Percentiles rank a stretch among this genome's conserved stretches.
These are phyloP conservation scores for Psilanteris sp. DNA, from an alignment of 1,140 invertebrate genomes.

Conservation along the genomic window DNA sequence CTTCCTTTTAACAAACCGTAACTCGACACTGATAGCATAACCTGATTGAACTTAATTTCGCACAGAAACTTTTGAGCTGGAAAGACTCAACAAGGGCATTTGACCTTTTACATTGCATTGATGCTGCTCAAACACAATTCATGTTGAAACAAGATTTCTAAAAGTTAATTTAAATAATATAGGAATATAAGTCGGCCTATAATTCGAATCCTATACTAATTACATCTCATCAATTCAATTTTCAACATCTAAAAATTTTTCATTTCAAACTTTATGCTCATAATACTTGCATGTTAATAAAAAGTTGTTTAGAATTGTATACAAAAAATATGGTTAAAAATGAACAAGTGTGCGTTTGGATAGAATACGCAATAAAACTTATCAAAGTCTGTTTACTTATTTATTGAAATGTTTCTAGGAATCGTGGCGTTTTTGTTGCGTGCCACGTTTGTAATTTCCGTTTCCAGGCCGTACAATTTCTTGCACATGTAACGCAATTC, in stretches of 20 bases:
- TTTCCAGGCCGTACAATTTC: conserved; percentile 29
- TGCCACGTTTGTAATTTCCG: conserved; percentile 41
- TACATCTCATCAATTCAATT: too few relatives aligned
- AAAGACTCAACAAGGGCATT: conserved; percentile 48
- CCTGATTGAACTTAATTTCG: conserved; percentile 43
- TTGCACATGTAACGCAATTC: conserved; percentile 30
- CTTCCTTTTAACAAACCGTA: conserved; percentile 20
- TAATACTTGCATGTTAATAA: too few relatives aligned
- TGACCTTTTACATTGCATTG: conserved; percentile 39
- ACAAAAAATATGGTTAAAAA: too few relatives aligned
- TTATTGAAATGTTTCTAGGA: conserved; percentile 20
- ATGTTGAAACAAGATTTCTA: conserved; percentile 9
- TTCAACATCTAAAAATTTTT: too few relatives aligned
- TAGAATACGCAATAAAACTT: too few relatives aligned
- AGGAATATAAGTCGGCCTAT: too few relatives aligned
- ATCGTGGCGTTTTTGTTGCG: conserved; percentile 18
- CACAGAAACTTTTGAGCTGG: conserved; percentile 33
- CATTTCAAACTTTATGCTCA: too few relatives aligned
- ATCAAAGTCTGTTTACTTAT: conserved; percentile 31
- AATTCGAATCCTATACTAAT: too few relatives aligned
- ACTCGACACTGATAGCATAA: conserved; percentile 18
- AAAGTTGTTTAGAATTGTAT: too few relatives aligned
- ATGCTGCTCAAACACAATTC: conserved; percentile 17
- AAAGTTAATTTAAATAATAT: conserved; percentile 38
- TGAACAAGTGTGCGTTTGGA: too few relatives aligned